Evolutionary conservation across 2,113 vertebrate genomes (phyloP), one percentile per base, ranked within the genome.

Genomic region (Ceratotherium simum): DNA sequence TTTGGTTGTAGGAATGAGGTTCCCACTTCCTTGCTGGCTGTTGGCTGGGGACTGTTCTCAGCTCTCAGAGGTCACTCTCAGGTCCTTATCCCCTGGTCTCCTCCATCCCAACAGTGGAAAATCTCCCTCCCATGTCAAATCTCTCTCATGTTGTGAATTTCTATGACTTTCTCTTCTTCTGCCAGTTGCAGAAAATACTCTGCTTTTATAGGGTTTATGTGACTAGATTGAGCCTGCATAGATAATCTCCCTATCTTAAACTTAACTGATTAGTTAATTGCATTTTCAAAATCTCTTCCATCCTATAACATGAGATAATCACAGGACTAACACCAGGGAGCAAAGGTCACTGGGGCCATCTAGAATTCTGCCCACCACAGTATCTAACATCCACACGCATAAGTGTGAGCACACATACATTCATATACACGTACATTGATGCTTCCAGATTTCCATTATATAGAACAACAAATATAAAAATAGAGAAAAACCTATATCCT

Each of bases 371-470:
- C 8, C 60, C 29, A 48, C 42, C 11, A 7, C 13, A 39, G 3
- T 29, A 29, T 8, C 9, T 42, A 72, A 27, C 10, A 93, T 48
- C 36, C 56, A 2, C 12, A 83, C 25, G 39, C 14, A 4, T 6
- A 81, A 67, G 6, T n/a, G 76, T 51, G 7, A 81, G n/a, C 31
- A 72, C 2, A 48, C 4, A 23, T 2, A 12, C 4, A 33, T 73
- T 36, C 1, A 2, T 2, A 33, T 0, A 16, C 64, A 48, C 5
- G 27, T 4, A 42, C 27, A 18, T 0, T 8, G 8, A 39, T 83
- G 42, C 27, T n/a, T 62, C 23, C 42, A 29, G 13, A 58, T 48
- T 64, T n/a, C 13, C 17, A 36, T 36, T 25, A 39, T 46, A 67
- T 90, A 78, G 46, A 70, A 76, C 4, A 64, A 56, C 8, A 46